Evolutionary conservation across 2,113 vertebrate species (phyloP), one percentile per base, ranked within the genome.

Genomic region (Equus quagga): DNA sequence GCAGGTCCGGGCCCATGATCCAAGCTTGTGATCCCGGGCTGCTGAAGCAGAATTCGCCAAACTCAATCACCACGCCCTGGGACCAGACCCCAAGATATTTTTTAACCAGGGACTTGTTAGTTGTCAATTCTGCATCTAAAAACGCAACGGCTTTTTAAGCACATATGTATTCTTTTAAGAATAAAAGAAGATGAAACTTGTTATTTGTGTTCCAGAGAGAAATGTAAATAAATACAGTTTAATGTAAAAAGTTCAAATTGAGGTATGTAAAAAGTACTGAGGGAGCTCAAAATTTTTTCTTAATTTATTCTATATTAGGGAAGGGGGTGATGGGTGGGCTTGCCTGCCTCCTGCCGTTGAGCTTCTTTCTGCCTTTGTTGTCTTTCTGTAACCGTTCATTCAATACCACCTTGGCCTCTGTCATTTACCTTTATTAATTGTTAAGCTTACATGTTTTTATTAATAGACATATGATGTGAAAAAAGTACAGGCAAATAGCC

Each of bases 61-160:
- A 41, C 36, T 41, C 3, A 41, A 41, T 41, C 36, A 41, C 36
- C 36, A 41, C 36, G 36, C 36, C 36, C 36, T 41, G 36, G 36
- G 36, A 41, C 36, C 36, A 41, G 36, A 41, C 36, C 36, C 36
- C 36, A 41, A 41, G 36, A 41, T 41, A 41, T 41, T 41, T 41
- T 41, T 78, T 33, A 75, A 89, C 17, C 3, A 46, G 56, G 65
- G 2, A 41, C 91, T 91, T 90, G 26, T 54, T 75, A 41, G 21
- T 89, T 90, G 28, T 95, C 24, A 75, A 10, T 87, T 96, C 51
- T 87, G 75, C 92, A 70, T 70, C 51, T 60, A 80, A 92, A 94
- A 87, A 51, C 64, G 80, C 51, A 62, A 92, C 21, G 15, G 41
- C 31, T 86, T 9, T 62, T 95, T 73, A 82, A 83, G 60, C 13